Evolutionary conservation across 2,113 vertebrate species (phyloP), one percentile per base, ranked within the genome.

Genomic region (Puffinus mauretanicus): DNA sequence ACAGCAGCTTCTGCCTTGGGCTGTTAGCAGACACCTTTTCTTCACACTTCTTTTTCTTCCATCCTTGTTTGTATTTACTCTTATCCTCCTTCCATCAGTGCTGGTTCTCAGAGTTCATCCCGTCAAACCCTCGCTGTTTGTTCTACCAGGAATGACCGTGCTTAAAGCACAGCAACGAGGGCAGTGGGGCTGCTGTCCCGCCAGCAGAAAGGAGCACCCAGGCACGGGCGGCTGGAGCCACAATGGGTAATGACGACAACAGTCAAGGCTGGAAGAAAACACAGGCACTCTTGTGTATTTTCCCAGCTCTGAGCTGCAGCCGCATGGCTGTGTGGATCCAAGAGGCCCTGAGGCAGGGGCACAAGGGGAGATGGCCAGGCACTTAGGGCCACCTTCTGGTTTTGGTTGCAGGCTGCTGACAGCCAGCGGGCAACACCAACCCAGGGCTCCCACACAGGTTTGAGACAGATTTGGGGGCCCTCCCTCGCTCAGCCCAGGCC

Each of bases 121-220:
- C 46, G 77, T 83, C 25, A 58, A 73, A 7, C 7, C 51, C 29
- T 36, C 2, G 0, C 22, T 62, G 14, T 32, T 30, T 32, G 34
- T 4, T 18, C 29, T 51, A 5, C 13, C 25, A 64, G 49, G 44
- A n/a, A 11, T 34, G 25, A 18, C 17, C 0, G 0, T 40, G 13
- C 69, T 52, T 46, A 30, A 26, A 47, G 40, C 30, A 27, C 0
- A 3, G 64, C 13, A 7, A 2, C 0, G 0, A 66, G 27, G 36
- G 30, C 13, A 8, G 13, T 0, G 1, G 58, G 30, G 36, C 47
- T 58, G 46, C 51, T 62, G 14, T 21, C 46, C 34, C 55, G n/a
- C 10, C 34, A 29, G 51, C 25, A 29, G 82, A n/a, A 69, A 47
- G 60, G 60, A 54, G 16, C 20, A 22, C 21, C 38, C 22, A 18